Evolutionary conservation across 2,888 invertebrate genomes (phyloP).

Genomic region (Lithophane leautieri): DNA sequence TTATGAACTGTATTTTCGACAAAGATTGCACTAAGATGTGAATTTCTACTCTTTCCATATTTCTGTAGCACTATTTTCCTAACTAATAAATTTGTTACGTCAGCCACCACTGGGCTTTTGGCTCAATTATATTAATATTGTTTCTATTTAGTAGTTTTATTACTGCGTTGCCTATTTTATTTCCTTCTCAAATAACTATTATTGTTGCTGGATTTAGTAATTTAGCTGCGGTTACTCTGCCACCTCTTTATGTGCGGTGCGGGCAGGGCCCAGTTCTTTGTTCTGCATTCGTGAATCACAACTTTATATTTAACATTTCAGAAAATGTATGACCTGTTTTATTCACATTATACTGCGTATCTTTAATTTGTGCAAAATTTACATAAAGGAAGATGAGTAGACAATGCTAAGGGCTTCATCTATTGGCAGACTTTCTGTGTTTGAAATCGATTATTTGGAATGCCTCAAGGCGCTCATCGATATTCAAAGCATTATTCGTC

Average conservation of each 20-base stretch:
- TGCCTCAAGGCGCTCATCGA: not conserved
- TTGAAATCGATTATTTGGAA: not conserved
- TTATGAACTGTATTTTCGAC: not conserved
- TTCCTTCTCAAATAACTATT: conserved; percentile 3
- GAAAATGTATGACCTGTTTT: conserved; percentile 32
- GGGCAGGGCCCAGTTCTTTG: conserved; percentile 50
- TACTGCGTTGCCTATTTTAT: not conserved
- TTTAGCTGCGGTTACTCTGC: not conserved
- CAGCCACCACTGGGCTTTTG: not conserved
- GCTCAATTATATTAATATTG: not conserved
- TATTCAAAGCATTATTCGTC: not conserved
- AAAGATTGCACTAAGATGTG: not conserved
- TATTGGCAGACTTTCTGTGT: not conserved
- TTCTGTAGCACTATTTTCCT: not conserved
- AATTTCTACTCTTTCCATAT: not conserved
- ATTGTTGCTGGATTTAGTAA: conserved; percentile 11
- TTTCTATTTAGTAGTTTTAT: not conserved
- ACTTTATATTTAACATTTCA: conserved; percentile 55
- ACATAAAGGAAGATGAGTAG: not conserved
- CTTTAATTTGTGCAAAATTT: not conserved
- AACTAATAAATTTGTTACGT: not conserved
- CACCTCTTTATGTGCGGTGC: conserved; percentile 33
- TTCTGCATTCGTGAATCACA: conserved; percentile 52
- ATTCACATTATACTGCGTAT: not conserved
- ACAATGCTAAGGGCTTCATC: not conserved